Percentiles rank a stretch among this genome's conserved stretches.
Conservation (phyloP, 2,888 invertebrate species). For the Polydrusus pterygomalis region DNA sequence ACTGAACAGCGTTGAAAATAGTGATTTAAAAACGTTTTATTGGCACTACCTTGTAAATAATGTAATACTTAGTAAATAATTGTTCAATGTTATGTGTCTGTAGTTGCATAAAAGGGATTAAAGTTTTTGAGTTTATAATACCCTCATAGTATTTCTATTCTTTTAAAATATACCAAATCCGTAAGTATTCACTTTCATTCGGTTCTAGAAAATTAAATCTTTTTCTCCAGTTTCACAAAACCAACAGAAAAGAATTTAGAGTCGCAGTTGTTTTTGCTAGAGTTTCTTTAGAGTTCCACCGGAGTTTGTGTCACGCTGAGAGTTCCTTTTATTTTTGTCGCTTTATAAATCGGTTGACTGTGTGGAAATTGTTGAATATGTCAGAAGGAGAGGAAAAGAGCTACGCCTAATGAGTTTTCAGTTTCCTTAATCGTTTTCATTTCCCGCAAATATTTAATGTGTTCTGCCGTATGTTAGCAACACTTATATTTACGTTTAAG, state of each 20-base stretch:
- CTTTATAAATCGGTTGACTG: slow-evolving; percentile 52
- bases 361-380: slow-evolving; percentile 52
- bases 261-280: slow-evolving; percentile 31
- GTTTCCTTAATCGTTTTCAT: slow-evolving; percentile 51
- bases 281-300: slow-evolving; percentile 34
- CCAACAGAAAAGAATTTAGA: slow-evolving; percentile 36
- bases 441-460: slow-evolving; percentile 45
- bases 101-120: no score
- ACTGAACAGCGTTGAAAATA: no score
- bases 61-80: no score
- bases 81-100: no score
- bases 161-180: background rate
- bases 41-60: no score
- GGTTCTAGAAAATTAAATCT: slow-evolving; percentile 15
- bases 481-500: slow-evolving; percentile 3
- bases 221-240: slow-evolving; percentile 27
- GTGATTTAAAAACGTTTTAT: no score
- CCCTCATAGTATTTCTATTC: background rate
- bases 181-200: slow-evolving; percentile 10
- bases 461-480: slow-evolving; percentile 35
- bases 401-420: slow-evolving; percentile 54
- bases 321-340: slow-evolving; percentile 52
- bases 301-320: slow-evolving; percentile 36
- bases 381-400: slow-evolving; percentile 50
- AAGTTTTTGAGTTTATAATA: no score